These are phyloP conservation scores for Theocolax elegans DNA, from an alignment of 1,140 invertebrate genomes.

Conservation along the genomic window DNA sequence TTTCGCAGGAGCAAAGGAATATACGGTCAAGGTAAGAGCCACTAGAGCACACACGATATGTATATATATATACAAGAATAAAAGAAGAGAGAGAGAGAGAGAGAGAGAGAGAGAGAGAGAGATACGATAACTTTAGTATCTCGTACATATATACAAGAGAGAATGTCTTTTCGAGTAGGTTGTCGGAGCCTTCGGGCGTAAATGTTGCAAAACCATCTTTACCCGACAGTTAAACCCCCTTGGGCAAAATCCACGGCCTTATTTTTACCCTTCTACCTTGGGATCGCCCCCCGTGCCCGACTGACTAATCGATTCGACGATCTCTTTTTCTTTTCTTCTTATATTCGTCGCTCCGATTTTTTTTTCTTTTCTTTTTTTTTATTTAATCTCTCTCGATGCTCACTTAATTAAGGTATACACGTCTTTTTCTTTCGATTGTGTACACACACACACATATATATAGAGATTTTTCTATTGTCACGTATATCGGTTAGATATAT, in stretches of 20 bases:
- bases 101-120: background rate
- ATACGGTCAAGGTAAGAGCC: constrained; percentile 34
- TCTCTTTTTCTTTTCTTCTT: background rate
- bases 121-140: too few relatives aligned
- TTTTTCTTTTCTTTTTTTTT: too few relatives aligned
- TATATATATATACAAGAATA: background rate
- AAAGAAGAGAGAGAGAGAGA: background rate
- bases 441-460: too few relatives aligned
- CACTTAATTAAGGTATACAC: too few relatives aligned
- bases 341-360: too few relatives aligned
- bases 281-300: background rate
- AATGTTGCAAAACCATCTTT: constrained; percentile 59
- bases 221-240: constrained; percentile 63
- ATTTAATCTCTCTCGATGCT: too few relatives aligned
- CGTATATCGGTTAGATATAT: too few relatives aligned
- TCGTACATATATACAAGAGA: too few relatives aligned
- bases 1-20: too few relatives aligned
- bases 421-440: too few relatives aligned
- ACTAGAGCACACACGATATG: background rate
- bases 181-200: constrained; percentile 57
- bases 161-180: constrained; percentile 57
- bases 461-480: too few relatives aligned
- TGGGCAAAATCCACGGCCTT: constrained; percentile 66
- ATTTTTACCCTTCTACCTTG: constrained; percentile 60
- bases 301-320: constrained; percentile 32